A percentile compares a stretch with the other conserved stretches of the same genome.
phyloP scores from a whole-genome alignment of 1,140 invertebrate species.

The Idris sp. region DNA sequence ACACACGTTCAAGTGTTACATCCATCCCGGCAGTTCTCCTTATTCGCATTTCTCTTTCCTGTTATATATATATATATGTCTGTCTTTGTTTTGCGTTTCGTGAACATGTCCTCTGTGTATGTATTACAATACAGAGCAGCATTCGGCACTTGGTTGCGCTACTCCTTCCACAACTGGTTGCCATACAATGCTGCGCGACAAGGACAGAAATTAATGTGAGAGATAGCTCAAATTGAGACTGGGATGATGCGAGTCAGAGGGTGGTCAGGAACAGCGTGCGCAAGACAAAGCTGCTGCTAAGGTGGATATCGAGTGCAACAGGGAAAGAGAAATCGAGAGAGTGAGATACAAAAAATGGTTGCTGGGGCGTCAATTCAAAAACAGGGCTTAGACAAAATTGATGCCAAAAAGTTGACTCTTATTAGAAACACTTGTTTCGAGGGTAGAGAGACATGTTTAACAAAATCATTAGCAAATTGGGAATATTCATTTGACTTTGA shows the following conservation, averaged over 20 bases:
- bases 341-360: constrained; percentile 10
- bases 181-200: constrained; percentile 57
- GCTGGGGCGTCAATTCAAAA: constrained; percentile 38
- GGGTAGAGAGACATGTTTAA: too few relatives aligned
- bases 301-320: constrained; percentile 49
- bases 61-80: too few relatives aligned
- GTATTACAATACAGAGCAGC: constrained; percentile 62
- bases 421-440: too few relatives aligned
- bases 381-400: constrained; percentile 1
- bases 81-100: constrained; percentile 37
- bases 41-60: constrained; percentile 50
- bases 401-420: constrained; percentile 18
- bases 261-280: constrained; percentile 47
- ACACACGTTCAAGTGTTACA: constrained; percentile 61
- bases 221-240: constrained; percentile 35
- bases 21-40: constrained; percentile 66
- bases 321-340: constrained; percentile 28
- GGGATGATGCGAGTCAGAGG: constrained; percentile 57
- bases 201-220: constrained; percentile 17
- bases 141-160: constrained; percentile 64
- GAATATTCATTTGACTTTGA: too few relatives aligned
- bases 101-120: constrained; percentile 42
- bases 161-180: constrained; percentile 60
- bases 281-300: constrained; percentile 45
- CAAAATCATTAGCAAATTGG: too few relatives aligned